These are phyloP conservation scores for Strigops habroptila DNA, from an alignment of 2,113 vertebrate genomes.

Conservation along the genomic window DNA sequence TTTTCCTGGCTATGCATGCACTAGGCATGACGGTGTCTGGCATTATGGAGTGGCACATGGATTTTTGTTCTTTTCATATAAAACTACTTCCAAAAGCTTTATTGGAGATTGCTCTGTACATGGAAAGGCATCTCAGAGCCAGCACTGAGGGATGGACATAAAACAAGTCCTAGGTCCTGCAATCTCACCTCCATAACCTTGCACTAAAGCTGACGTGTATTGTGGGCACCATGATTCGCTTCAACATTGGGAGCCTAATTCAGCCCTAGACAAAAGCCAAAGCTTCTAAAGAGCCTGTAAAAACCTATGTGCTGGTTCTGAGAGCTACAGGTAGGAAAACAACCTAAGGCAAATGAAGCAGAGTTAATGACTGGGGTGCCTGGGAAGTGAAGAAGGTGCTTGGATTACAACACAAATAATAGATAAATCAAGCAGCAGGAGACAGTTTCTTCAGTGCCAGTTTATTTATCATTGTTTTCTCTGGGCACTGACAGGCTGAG, in stretches of 20 bases:
- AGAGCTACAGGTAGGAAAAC: not conserved
- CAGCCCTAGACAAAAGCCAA: not conserved
- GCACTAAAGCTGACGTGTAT: accelerated
- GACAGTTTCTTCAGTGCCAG: conserved; percentile 20
- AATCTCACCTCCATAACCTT: not conserved
- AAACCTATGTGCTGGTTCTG: not conserved
- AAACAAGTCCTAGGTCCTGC: not conserved
- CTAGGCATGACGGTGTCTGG: not conserved
- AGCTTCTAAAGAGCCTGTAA: not conserved
- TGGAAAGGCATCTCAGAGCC: not conserved
- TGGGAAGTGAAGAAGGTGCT: not conserved
- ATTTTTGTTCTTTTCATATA: not conserved
- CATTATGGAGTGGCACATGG: accelerated
- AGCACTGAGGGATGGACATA: not conserved
- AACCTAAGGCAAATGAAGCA: not conserved
- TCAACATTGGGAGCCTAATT: not conserved
- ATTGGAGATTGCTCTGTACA: not conserved
- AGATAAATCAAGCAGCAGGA: conserved; percentile 68
- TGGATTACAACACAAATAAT: conserved; percentile 9
- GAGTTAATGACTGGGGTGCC: not conserved
- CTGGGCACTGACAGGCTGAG: conserved; percentile 9
- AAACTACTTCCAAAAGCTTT: not conserved
- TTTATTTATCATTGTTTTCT: conserved; percentile 69
- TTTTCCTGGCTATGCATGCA: not conserved
- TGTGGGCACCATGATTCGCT: not conserved